Conservation (phyloP, 2,797 vertebrate species). For the Hybognathus amarus region DNA sequence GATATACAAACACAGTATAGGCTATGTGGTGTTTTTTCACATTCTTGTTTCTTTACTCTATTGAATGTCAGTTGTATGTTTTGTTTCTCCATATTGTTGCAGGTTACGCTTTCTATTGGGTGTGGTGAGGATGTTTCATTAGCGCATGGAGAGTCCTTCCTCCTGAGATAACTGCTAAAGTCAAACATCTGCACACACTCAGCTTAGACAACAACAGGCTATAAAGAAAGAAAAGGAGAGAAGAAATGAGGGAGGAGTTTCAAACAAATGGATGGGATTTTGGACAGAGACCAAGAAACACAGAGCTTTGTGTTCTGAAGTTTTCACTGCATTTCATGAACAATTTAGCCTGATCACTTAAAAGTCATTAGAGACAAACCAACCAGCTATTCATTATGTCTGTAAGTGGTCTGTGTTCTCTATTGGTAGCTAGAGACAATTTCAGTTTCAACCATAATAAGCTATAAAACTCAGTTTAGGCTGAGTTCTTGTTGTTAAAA, state of each 20-base stretch:
- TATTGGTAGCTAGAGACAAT: not conserved
- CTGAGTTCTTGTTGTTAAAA: not conserved
- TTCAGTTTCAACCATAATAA: not conserved
- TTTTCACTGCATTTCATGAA: conserved; percentile 21
- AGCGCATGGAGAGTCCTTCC: conserved; percentile 70
- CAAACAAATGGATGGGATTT: conserved; percentile 49
- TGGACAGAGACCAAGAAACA: conserved; percentile 30
- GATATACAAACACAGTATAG: not conserved
- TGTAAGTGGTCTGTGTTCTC: conserved; percentile 2
- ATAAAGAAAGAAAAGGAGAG: conserved; percentile 43
- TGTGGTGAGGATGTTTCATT: conserved; percentile 68
- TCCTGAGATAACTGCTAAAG: conserved; percentile 68
- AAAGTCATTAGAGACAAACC: not conserved
- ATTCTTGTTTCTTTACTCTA: conserved; percentile 7
- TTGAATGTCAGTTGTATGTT: conserved; percentile 40
- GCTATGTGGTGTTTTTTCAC: not conserved
- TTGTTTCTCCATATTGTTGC: conserved; percentile 49
- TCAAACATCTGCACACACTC: conserved; percentile 72
- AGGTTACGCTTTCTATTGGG: conserved; percentile 59
- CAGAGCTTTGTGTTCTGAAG: conserved; percentile 48
- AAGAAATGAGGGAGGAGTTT: conserved; percentile 48
- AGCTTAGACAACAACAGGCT: conserved; percentile 63
- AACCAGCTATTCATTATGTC: not conserved
- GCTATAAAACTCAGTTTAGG: not conserved
- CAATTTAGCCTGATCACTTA: conserved; percentile 1